phyloP scores from a whole-genome alignment of 2,797 vertebrate genomes.

The Xenentodon cancila region DNA sequence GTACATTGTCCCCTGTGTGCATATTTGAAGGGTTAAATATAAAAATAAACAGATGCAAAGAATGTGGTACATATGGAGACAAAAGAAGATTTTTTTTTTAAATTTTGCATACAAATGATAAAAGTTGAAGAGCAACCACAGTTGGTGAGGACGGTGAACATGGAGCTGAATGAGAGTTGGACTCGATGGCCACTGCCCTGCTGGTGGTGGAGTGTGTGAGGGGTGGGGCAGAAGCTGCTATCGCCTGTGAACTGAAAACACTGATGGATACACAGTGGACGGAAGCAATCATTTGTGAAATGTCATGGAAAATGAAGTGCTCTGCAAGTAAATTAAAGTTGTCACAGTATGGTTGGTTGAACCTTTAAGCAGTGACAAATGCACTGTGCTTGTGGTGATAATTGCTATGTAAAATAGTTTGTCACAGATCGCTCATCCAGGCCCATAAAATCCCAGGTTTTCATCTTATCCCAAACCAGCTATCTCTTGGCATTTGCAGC shows the following conservation, averaged over 20 bases:
- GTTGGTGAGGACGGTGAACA: not conserved
- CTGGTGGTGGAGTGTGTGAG: conserved; percentile 19
- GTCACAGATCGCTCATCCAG: not conserved
- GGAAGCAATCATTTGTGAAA: conserved; percentile 65
- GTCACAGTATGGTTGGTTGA: conserved; percentile 17
- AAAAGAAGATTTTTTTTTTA: no score
- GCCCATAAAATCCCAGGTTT: no score
- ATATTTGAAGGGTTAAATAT: no score
- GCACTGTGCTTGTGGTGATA: conserved; percentile 1
- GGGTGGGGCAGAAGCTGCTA: conserved; percentile 7
- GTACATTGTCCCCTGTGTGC: no score
- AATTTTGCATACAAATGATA: no score
- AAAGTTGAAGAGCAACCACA: no score
- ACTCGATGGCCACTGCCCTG: conserved; percentile 32
- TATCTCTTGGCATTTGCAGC: not conserved
- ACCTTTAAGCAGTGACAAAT: conserved; percentile 25
- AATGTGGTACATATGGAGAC: no score
- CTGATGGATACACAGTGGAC: conserved; percentile 48
- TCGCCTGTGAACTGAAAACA: conserved; percentile 22
- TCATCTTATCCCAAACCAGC: no score
- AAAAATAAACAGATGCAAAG: no score
- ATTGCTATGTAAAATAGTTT: conserved; percentile 2
- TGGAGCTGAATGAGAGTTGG: no score
- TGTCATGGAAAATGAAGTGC: conserved; percentile 57
- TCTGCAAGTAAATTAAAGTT: conserved; percentile 53